phyloP scores from a whole-genome alignment of 1,140 invertebrate species.

The Eueides isabella region DNA sequence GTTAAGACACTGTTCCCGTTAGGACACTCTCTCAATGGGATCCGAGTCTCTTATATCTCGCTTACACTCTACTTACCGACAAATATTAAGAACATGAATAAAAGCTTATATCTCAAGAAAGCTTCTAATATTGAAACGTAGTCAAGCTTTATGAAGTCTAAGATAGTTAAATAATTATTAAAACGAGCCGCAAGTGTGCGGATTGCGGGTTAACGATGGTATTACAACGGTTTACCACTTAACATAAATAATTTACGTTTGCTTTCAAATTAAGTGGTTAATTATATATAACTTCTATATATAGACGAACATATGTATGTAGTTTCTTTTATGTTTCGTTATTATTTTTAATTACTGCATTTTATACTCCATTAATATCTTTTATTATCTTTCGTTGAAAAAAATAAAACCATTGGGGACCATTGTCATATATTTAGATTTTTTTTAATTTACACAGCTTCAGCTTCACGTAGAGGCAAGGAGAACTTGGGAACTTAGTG shows the following conservation, averaged over 20 bases:
- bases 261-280: background rate
- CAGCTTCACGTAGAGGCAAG: no score
- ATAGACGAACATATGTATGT: background rate
- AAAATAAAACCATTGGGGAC: no score
- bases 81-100: no score
- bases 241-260: background rate
- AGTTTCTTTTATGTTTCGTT: background rate
- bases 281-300: background rate
- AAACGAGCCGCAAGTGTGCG: background rate
- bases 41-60: no score
- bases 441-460: no score
- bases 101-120: background rate
- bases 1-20: no score
- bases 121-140: background rate
- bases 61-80: no score
- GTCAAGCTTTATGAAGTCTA: background rate
- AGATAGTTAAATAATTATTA: background rate
- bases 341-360: background rate
- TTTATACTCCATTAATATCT: no score
- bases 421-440: no score
- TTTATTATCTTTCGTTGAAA: no score
- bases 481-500: no score
- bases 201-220: slow-evolving; percentile 5
- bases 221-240: slow-evolving; percentile 1
- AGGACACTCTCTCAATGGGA: no score